Conservation (phyloP, 2,113 vertebrate genomes). For the Chrysemys picta region DNA sequence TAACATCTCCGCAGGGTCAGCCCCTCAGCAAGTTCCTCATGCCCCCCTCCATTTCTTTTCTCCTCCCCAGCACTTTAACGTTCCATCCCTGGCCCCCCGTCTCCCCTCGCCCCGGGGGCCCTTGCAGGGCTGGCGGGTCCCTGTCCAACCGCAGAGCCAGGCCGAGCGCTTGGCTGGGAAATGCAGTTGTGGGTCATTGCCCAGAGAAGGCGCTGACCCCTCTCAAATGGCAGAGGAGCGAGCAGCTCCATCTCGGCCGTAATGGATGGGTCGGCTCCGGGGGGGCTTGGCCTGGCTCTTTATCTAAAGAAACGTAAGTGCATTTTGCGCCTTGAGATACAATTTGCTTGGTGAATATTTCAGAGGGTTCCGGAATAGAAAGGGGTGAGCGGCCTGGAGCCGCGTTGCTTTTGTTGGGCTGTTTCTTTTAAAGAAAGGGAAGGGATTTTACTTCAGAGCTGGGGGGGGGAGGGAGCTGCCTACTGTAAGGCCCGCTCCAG, state of each 20-base stretch:
- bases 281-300: not conserved
- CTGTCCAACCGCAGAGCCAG: not conserved
- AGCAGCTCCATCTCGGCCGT: not conserved
- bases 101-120: no score
- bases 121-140: accelerated
- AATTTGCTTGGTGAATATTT: not conserved
- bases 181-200: not conserved
- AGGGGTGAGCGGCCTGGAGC: not conserved
- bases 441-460: not conserved
- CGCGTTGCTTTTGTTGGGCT: not conserved
- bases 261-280: not conserved
- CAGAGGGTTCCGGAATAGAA: not conserved
- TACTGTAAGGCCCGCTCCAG: not conserved
- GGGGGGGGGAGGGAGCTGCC: not conserved
- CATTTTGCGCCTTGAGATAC: not conserved
- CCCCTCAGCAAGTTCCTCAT: accelerated
- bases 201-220: not conserved
- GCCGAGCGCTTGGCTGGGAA: accelerated
- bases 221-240: not conserved
- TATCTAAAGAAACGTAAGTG: not conserved
- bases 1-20: not conserved
- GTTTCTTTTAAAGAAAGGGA: not conserved
- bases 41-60: no score
- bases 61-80: not conserved
- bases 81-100: not conserved